Conservation (phyloP, 2,113 vertebrate species). For the Dermatemys mawii region DNA sequence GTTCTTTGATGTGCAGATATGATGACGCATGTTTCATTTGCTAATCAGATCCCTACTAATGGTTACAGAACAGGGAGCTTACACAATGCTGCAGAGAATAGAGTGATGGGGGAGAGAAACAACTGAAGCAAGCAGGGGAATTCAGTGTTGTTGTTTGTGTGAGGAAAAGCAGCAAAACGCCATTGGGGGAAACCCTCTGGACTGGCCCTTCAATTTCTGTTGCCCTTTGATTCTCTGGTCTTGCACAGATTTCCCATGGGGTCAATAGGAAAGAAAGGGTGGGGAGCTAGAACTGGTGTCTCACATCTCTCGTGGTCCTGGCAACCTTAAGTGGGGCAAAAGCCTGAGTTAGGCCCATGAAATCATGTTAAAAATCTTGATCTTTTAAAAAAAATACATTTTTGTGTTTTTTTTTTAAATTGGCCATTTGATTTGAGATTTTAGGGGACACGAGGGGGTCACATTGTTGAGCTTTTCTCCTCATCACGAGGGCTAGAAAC, state of each 20-base stretch:
- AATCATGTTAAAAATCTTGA: not conserved
- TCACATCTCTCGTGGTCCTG: not conserved
- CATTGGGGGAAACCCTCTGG: not conserved
- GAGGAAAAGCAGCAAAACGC: not conserved
- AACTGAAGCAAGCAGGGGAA: not conserved
- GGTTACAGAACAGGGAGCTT: not conserved
- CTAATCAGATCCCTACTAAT: not conserved
- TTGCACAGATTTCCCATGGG: not conserved
- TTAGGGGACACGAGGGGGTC: not conserved
- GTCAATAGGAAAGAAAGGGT: not conserved
- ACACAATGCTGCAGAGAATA: fast-evolving
- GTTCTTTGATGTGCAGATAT: constrained; percentile 59
- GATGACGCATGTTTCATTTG: constrained; percentile 3
- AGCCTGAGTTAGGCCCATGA: constrained; percentile 21
- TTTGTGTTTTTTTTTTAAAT: not conserved
- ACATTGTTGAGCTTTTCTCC: not conserved
- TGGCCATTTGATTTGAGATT: not conserved
- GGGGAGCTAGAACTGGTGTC: not conserved
- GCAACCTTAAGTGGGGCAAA: not conserved
- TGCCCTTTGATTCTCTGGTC: not conserved
- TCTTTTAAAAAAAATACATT: fast-evolving
- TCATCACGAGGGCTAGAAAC: not conserved
- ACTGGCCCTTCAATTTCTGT: not conserved
- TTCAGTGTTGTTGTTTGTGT: not conserved
- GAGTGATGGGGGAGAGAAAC: not conserved